Conservation (phyloP, 2,888 invertebrate species). For the Hydraecia micacea region DNA sequence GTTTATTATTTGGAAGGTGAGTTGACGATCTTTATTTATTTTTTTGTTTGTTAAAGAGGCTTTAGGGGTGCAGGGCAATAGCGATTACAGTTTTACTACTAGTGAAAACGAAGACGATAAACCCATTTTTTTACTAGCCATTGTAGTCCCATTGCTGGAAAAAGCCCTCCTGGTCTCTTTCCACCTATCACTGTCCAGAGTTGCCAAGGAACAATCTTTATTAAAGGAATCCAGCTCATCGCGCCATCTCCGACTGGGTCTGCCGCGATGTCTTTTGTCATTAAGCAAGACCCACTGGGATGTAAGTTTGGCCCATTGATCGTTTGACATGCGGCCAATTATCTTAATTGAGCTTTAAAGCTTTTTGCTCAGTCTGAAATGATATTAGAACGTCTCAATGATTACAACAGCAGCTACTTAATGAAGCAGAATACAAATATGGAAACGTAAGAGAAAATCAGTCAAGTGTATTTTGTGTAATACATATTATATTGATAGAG, state of each 20-base stretch:
- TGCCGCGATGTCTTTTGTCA: no score
- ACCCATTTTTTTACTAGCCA: no score
- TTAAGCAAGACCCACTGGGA: no score
- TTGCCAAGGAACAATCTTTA: no score
- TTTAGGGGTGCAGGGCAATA: not conserved
- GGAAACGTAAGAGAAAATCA: not conserved
- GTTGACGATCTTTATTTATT: conserved; percentile 29
- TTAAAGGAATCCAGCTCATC: no score
- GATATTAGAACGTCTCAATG: not conserved
- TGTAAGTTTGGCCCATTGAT: no score
- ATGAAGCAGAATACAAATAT: not conserved
- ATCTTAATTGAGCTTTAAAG: not conserved
- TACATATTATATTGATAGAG: not conserved
- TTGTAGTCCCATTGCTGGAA: no score
- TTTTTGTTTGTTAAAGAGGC: conserved; percentile 31
- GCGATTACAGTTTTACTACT: not conserved
- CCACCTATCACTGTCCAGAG: no score
- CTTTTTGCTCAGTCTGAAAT: not conserved
- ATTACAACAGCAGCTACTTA: not conserved
- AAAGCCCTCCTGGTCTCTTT: no score
- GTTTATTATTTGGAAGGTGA: conserved; percentile 52
- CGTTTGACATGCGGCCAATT: no score
- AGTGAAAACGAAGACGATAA: no score
- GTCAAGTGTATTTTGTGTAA: not conserved
- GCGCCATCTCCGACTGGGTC: no score